phyloP scores from a whole-genome alignment of 2,888 invertebrate species.

The Anodontia alba region DNA sequence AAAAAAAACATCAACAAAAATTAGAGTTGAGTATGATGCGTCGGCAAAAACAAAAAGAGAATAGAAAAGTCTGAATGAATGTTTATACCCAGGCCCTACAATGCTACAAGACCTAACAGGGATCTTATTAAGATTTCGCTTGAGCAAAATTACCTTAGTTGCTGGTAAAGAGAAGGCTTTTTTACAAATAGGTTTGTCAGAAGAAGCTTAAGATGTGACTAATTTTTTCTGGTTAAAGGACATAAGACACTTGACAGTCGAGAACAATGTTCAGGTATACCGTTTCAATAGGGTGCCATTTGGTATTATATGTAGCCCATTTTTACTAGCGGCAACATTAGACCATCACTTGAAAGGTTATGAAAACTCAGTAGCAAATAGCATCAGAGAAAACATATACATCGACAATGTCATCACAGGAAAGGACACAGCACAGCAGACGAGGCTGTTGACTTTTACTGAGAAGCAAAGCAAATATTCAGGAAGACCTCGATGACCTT shows the following conservation, averaged over 20 bases:
- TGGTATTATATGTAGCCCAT: constrained; percentile 22
- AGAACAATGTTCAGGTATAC: constrained; percentile 16
- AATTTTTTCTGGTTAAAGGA: constrained; percentile 32
- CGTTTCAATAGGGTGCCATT: constrained; percentile 25
- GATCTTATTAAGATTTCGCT: constrained; percentile 31
- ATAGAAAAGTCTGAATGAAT: constrained; percentile 41
- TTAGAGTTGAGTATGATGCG: constrained; percentile 31
- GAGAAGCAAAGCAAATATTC: constrained; percentile 12
- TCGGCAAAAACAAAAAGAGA: constrained; percentile 22
- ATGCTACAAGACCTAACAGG: constrained; percentile 34
- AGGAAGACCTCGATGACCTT: constrained; percentile 18
- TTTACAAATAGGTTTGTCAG: constrained; percentile 24
- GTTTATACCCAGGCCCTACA: constrained; percentile 34
- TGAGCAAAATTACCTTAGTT: constrained; percentile 18
- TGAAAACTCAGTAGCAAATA: neutral
- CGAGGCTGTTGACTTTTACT: constrained; percentile 2
- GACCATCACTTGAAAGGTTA: constrained; percentile 1
- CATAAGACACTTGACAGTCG: neutral
- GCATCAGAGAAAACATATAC: constrained; percentile 15
- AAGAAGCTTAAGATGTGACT: constrained; percentile 25
- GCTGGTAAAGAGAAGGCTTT: constrained; percentile 30
- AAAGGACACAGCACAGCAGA: neutral
- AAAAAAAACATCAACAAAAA: constrained; percentile 30
- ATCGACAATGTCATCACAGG: constrained; percentile 16
- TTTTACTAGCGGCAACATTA: constrained; percentile 17